Percentiles rank a stretch among this genome's conserved stretches.
These are phyloP conservation scores for Limnephilus rhombicus DNA, from an alignment of 2,888 invertebrate species.

Conservation along the genomic window DNA sequence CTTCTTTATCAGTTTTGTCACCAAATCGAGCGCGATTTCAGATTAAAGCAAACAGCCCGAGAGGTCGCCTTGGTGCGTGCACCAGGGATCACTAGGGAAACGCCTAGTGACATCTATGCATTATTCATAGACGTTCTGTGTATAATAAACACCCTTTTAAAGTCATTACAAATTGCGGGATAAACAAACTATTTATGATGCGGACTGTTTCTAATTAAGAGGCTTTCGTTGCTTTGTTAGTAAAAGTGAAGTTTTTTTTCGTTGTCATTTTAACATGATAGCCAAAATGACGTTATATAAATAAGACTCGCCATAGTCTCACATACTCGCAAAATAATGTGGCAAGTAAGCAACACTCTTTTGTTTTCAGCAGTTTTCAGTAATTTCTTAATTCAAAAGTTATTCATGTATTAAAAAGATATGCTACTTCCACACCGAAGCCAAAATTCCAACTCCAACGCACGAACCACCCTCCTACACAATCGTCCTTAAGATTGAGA, in stretches of 20 bases:
- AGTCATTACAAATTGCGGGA: not conserved
- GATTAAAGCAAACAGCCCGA: constrained; percentile 49
- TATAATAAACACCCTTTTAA: not conserved
- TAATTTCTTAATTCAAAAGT: too few species aligned
- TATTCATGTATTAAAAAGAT: too few species aligned
- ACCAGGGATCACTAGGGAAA: not conserved
- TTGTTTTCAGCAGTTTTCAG: too few species aligned
- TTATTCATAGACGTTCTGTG: not conserved
- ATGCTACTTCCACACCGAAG: too few species aligned
- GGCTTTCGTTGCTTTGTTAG: not conserved
- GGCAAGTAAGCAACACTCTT: too few species aligned
- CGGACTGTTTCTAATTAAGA: not conserved
- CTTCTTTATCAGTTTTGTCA: constrained; percentile 55
- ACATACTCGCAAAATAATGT: too few species aligned
- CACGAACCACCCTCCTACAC: too few species aligned
- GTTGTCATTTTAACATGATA: not conserved
- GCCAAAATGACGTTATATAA: too few species aligned
- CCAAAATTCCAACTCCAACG: too few species aligned
- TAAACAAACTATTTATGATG: not conserved
- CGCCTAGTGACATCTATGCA: not conserved
- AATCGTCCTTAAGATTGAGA: too few species aligned
- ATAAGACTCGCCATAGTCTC: too few species aligned
- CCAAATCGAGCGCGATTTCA: constrained; percentile 48
- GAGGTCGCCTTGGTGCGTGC: not conserved
- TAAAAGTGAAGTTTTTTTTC: not conserved